phyloP scores from a whole-genome alignment of 2,888 invertebrate species.

The Stenodema calcarata region DNA sequence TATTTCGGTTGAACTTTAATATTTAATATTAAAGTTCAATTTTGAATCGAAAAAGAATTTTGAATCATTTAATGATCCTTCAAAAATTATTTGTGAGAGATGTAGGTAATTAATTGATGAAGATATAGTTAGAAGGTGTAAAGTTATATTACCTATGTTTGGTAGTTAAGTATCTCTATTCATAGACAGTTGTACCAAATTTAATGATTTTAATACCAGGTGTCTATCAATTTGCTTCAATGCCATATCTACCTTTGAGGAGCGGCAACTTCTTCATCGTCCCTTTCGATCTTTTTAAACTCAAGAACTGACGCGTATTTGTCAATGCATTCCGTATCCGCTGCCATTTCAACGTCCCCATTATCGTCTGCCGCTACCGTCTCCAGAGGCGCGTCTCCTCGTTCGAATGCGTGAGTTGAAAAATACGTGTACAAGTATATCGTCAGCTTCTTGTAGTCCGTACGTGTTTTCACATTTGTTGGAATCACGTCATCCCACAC shows the following conservation, averaged over 20 bases:
- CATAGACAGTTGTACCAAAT: no score
- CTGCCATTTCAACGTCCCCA: neutral
- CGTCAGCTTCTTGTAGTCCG: slow-evolving; percentile 60
- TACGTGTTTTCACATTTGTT: slow-evolving; percentile 56
- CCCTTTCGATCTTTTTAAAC: neutral
- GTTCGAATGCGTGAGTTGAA: slow-evolving; percentile 58
- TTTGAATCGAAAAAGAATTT: no score
- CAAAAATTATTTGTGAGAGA: no score
- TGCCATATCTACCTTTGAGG: neutral
- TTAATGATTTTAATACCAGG: no score
- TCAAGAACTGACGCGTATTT: neutral
- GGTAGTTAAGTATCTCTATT: no score
- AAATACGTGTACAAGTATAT: slow-evolving; percentile 61
- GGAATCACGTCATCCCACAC: slow-evolving; percentile 60
- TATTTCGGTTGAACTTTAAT: no score
- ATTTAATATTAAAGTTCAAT: no score
- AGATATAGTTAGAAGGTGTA: no score
- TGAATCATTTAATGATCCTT: no score
- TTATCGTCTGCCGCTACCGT: slow-evolving; percentile 37
- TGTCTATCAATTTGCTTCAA: no score
- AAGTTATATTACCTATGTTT: no score
- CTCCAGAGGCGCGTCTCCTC: slow-evolving; percentile 47
- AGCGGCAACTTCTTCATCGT: neutral
- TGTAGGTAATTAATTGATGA: no score
- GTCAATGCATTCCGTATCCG: neutral